Conservation (phyloP, 1,140 invertebrate species). For the Aphelenchoides besseyi region DNA sequence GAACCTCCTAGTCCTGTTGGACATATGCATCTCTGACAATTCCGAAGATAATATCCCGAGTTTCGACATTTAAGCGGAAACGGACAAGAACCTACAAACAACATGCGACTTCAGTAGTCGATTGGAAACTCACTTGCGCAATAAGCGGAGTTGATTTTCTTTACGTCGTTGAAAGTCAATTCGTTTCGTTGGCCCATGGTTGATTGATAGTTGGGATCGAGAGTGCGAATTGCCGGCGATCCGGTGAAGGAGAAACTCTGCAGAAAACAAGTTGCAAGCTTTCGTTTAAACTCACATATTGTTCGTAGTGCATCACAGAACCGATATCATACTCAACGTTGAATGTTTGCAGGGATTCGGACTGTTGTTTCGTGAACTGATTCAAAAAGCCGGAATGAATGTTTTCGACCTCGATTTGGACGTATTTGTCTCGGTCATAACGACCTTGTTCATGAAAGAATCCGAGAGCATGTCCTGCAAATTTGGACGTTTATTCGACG, state of each 20-base stretch:
- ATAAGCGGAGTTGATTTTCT: slow-evolving; percentile 42
- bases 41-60: slow-evolving; percentile 41
- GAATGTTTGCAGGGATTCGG: slow-evolving; percentile 14
- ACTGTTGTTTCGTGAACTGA: slow-evolving; percentile 33
- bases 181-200: slow-evolving; percentile 41
- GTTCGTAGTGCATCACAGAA: slow-evolving; percentile 25
- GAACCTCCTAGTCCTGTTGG: slow-evolving; percentile 26
- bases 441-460: slow-evolving; percentile 39
- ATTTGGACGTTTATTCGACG: neutral
- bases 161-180: slow-evolving; percentile 37
- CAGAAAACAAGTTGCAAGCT: neutral
- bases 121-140: slow-evolving; percentile 26
- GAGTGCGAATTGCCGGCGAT: slow-evolving; percentile 3
- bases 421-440: slow-evolving; percentile 30
- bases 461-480: slow-evolving; percentile 34
- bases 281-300: neutral
- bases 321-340: slow-evolving; percentile 24
- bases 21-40: slow-evolving; percentile 33
- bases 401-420: slow-evolving; percentile 30
- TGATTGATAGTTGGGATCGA: slow-evolving; percentile 32
- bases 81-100: slow-evolving; percentile 23
- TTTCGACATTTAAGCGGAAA: slow-evolving; percentile 21
- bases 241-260: slow-evolving; percentile 19
- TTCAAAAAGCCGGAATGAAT: slow-evolving; percentile 32
- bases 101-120: neutral